Base-by-base conservation (phyloP, 2,888 invertebrate genomes). In the Lapara coniferarum region DNA sequence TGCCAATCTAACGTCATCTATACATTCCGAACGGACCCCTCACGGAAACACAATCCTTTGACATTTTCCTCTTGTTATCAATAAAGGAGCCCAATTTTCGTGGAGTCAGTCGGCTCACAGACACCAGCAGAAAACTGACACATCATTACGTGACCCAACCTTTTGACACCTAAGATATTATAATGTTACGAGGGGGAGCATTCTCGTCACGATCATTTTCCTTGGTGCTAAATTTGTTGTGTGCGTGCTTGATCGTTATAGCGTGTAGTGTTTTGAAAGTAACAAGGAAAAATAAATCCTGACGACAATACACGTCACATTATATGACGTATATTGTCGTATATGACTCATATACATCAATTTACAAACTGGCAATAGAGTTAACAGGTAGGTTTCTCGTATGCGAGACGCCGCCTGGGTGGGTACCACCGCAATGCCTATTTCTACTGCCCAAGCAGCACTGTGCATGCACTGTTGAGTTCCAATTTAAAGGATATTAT, bases 91-190 rank as follows among this genome's bases (percentile, higher is more conserved):
- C 87, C 87, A 89, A 90, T 89, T 89, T 88, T 85, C 82, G 73
- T 66, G 71, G 78, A 81, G 81, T 80, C 81, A 79, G 78, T 79
- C 80, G 75, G 74, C 76, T 73, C 77, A 78, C 74, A 76, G 79
- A 77, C 78, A 77, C 70, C 76, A 78, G 71, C 74, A 74, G 82
- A 84, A 84, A 84, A 87, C 89, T 89, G 90, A 90, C 90, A 88
- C 90, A 85, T 85, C 87, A 82, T 85, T 91, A 91, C 89, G 90
- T 90, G 90, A 87, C 87, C 82, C 77, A 77, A 87, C 87, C 84
- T 82, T 84, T 82, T 83, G 83, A 85, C 86, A 81, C 83, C 82
- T 83, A 72, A 72, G 71, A 76, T 81, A 82, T 85, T 85, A 84
- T 85, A 84, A 85, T 85, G 81, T 81, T 76, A 78, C 80, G 77